Conservation (phyloP, 2,797 vertebrate species). For the Sebastes hubbsi region DNA sequence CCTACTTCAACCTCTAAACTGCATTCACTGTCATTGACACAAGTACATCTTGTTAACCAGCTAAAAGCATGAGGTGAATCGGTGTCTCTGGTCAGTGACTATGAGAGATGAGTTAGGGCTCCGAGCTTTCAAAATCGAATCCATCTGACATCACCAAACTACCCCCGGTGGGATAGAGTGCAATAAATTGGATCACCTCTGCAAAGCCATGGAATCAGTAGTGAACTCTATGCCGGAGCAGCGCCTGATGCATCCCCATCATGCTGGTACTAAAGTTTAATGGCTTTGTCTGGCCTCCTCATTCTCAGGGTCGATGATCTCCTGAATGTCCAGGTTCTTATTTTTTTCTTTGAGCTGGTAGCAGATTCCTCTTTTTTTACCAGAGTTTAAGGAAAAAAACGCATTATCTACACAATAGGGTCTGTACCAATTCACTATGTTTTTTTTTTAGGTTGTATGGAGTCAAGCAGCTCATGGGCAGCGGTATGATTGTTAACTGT, state of each 20-base stretch:
- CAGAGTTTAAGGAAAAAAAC: background rate
- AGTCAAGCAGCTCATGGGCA: background rate
- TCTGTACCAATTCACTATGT: background rate
- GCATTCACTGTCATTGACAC: background rate
- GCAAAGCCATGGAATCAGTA: background rate
- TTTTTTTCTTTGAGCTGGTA: background rate
- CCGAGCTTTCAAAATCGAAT: background rate
- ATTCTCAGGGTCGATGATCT: background rate
- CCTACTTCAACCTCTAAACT: background rate
- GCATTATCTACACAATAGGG: background rate
- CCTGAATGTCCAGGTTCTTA: background rate
- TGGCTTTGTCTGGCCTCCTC: background rate
- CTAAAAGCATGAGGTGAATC: background rate
- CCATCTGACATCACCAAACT: slow-evolving; percentile 2
- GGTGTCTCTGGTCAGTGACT: background rate
- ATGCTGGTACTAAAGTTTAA: background rate
- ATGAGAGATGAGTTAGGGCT: background rate
- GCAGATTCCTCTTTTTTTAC: background rate
- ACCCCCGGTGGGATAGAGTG: background rate
- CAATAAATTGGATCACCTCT: background rate
- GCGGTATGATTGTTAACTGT: background rate
- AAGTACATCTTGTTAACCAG: background rate
- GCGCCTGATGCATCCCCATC: background rate
- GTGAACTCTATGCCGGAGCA: background rate
- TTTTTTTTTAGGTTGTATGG: background rate